Conservation (phyloP, 2,888 invertebrate species). For the Diaperis boleti region DNA sequence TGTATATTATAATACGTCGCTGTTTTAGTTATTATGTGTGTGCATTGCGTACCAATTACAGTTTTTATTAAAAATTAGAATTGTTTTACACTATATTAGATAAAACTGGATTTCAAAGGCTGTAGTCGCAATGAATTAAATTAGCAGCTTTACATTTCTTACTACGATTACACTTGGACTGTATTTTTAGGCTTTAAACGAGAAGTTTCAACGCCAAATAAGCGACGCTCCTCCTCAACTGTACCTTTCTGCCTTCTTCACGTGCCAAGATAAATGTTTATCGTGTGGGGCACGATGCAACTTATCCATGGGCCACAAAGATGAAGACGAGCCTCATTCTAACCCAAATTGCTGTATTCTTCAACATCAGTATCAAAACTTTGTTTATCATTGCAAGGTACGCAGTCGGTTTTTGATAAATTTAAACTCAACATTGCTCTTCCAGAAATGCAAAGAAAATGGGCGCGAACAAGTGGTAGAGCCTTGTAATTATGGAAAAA, state of each 20-base stretch:
- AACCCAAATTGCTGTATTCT: conserved; percentile 70
- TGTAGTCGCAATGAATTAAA: too few species aligned
- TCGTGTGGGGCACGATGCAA: conserved; percentile 76
- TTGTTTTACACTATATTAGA: too few species aligned
- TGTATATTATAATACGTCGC: too few species aligned
- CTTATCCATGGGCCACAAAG: conserved; percentile 76
- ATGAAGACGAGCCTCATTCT: conserved; percentile 73
- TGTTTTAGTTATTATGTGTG: too few species aligned
- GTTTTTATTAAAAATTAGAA: too few species aligned
- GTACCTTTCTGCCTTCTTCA: conserved; percentile 85
- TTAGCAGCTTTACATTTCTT: too few species aligned
- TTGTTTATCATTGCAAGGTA: conserved; percentile 74
- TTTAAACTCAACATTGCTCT: not conserved
- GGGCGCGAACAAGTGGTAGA: conserved; percentile 71
- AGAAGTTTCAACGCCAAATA: conserved; percentile 80
- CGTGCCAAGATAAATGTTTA: conserved; percentile 78
- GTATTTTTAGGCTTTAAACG: conserved; percentile 73
- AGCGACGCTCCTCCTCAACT: conserved; percentile 72
- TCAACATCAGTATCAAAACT: conserved; percentile 82
- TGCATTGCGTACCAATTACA: too few species aligned
- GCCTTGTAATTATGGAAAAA: conserved; percentile 66
- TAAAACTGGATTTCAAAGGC: too few species aligned
- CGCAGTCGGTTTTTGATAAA: not conserved
- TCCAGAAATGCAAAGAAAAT: conserved; percentile 61
- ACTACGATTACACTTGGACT: not conserved